Base-by-base conservation (phyloP, 2,797 vertebrate species). In the Poeciliopsis paucimaculata region DNA sequence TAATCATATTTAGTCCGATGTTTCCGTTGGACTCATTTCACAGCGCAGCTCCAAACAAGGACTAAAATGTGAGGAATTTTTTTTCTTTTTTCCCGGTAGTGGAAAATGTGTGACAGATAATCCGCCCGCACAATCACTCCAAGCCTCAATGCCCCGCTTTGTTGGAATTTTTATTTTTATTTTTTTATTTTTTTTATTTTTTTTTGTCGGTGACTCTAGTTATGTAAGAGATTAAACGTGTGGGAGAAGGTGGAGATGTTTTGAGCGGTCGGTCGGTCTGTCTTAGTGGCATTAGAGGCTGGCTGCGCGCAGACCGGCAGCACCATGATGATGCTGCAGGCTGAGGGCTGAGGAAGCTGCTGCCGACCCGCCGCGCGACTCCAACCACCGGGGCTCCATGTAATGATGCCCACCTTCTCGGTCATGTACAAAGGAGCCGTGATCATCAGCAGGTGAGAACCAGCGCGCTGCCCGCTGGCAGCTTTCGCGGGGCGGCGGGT, bases 341-440 rank as follows among this genome's bases (percentile, higher is more conserved):
- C 82, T 79, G 87, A 80, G 2, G 72, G 86, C 68, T 89, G 89
- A 90, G 64, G 36, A 8, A 72, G 79, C 16, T 28, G 75, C 77
- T 71, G 79, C 16, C 36, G 64, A 82, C 3, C 60, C 49, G 45
- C 66, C 73, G 72, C 64, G 41, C 72, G 80, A 47, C 55, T 80
- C 81, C 73, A 82, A 82, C 88, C 78, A 79, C 64, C 82, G 82
- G 36, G 36, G 83, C 82, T 87, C 84, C 79, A 57, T 72, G 84
- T 76, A 92, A 95, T 92, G 77, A 98, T 97, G 97, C 96, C 97
- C 20, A 96, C 95, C 0, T 95, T 97, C 74, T 97, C 97, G 3
- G 93, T 98, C 80, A 96, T 98, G 93, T 97, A 96, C 85, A 98
- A 97, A 91, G 97, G 97, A 94, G 97, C 95, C 20, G 93, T 97